Conservation (phyloP, 2,797 vertebrate genomes). For the Liasis olivaceus region DNA sequence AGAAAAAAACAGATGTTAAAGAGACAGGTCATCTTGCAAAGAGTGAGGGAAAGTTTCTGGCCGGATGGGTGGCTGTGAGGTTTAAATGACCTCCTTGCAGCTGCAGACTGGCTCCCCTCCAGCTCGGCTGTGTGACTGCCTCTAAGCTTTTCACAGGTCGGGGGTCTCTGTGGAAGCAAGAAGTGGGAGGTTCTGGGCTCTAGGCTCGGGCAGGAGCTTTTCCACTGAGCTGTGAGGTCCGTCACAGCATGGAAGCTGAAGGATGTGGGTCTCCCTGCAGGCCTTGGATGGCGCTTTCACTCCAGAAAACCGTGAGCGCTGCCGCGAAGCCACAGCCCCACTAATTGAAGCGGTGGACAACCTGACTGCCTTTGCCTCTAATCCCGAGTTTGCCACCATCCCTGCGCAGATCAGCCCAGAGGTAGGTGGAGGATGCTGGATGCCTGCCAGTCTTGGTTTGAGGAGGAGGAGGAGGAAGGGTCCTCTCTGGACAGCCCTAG, state of each 20-base stretch:
- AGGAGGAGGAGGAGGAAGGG: neutral
- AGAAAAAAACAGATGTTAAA: neutral
- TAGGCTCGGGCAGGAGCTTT: neutral
- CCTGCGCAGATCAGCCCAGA: conserved; percentile 96
- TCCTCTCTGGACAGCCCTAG: neutral
- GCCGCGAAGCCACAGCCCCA: conserved; percentile 88
- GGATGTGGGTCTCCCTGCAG: conserved; percentile 63
- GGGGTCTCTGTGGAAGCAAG: neutral
- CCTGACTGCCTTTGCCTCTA: conserved; percentile 94
- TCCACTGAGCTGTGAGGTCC: neutral
- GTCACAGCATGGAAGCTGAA: neutral
- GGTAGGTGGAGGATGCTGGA: conserved; percentile 69
- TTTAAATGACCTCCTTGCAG: neutral
- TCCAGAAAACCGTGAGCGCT: conserved; percentile 91
- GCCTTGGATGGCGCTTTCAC: conserved; percentile 95
- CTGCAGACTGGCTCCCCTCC: neutral
- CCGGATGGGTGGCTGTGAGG: neutral
- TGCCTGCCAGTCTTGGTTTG: neutral
- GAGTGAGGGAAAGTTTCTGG: neutral
- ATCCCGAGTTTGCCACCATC: conserved; percentile 94
- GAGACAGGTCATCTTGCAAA: neutral
- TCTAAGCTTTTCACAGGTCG: neutral
- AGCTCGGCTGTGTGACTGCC: too few species aligned
- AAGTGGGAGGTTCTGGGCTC: neutral
- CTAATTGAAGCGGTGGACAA: conserved; percentile 97